phyloP scores from a whole-genome alignment of 2,888 invertebrate species.

The Dynastes tityus region DNA sequence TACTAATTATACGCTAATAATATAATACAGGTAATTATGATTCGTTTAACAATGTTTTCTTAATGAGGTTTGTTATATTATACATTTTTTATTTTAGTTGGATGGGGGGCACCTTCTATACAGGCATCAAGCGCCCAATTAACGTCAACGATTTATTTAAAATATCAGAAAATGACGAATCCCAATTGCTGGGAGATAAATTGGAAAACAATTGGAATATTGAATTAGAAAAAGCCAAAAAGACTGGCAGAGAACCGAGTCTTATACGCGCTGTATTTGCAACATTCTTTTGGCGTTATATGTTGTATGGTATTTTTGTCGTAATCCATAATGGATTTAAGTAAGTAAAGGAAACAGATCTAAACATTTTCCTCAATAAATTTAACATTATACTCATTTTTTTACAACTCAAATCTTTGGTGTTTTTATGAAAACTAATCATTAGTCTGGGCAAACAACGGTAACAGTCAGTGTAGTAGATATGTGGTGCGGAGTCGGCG shows the following conservation, averaged over 20 bases:
- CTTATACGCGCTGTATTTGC: constrained; percentile 73
- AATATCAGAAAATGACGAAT: constrained; percentile 75
- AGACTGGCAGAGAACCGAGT: constrained; percentile 73
- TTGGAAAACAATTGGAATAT: constrained; percentile 77
- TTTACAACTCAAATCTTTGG: too few species aligned
- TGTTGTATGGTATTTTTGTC: constrained; percentile 74
- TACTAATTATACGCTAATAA: constrained; percentile 38
- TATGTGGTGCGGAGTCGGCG: too few species aligned
- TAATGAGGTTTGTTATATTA: constrained; percentile 41
- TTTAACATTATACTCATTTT: too few species aligned
- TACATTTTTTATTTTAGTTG: constrained; percentile 59
- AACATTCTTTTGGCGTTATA: constrained; percentile 75
- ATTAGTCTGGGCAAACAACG: too few species aligned
- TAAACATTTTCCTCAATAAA: too few species aligned
- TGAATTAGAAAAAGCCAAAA: constrained; percentile 74
- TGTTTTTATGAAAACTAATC: too few species aligned
- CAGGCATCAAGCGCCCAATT: constrained; percentile 75
- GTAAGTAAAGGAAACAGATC: constrained; percentile 66
- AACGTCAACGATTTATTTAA: constrained; percentile 78
- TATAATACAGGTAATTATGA: not conserved
- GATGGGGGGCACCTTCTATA: constrained; percentile 67
- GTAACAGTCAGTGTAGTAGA: too few species aligned
- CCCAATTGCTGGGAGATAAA: constrained; percentile 76
- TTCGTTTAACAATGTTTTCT: not conserved
- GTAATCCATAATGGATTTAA: constrained; percentile 74